Base-by-base conservation (phyloP, 2,113 vertebrate genomes). In the Scomber japonicus region DNA sequence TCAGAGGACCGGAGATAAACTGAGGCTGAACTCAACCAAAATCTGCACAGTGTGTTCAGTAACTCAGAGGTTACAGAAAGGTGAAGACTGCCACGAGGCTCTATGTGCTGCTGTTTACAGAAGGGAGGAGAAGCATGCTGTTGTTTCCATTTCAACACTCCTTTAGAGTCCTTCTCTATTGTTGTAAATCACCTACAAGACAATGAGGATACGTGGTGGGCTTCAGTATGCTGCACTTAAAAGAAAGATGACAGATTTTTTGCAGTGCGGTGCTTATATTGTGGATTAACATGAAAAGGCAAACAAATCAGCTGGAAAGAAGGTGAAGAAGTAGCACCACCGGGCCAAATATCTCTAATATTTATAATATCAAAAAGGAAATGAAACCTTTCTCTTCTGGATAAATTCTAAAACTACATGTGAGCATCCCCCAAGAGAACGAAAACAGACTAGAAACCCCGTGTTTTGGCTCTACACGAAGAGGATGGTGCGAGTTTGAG, bases 401-500 rank as follows among this genome's bases (percentile, higher is more conserved):
- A 55, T 66, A 60, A 53, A 45, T 12, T 53, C 1, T 45, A 27
- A 78, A 80, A 68, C 21, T n/a, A 24, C n/a, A 27, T 40, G 11
- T 49, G 70, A 46, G 63, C 45, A 69, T 78, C 64, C 49, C 30
- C 30, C 16, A 45, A 30, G 15, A 44, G 56, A 77, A 75, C 30
- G n/a, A 80, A 78, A 62, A 79, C 51, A 17, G 54, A 80, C 72
- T 89, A 4, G 24, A 78, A 60, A 72, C 49, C 24, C 71, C 65
- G 67, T 21, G 11, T 83, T 82, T 82, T 86, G 67, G 55, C 71
- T 83, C 81, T 14, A 64, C 81, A 86, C 65, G 84, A 80, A 88
- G 79, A 82, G 75, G 83, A 84, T 51, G 76, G 81, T 90, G 92
- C 5, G 75, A 88, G 79, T 79, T 86, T 83, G 91, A 90, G 90